Evolutionary conservation across 2,888 invertebrate species (phyloP), one percentile per base, ranked within the genome.

Genomic region (Amorpha juglandis): DNA sequence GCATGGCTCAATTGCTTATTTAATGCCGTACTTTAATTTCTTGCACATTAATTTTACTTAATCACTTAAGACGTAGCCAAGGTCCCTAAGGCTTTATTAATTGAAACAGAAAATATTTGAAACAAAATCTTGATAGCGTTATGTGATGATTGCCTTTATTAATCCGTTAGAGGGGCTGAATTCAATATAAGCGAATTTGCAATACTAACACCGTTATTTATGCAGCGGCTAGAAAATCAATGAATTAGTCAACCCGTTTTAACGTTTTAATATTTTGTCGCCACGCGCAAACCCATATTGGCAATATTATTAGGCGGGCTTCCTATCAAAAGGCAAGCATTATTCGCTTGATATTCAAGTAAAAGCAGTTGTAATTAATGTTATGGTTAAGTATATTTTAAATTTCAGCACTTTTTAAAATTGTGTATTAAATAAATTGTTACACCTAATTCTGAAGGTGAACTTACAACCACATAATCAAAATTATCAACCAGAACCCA

Each of bases 11-110:
- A n/a, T n/a, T n/a, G n/a, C n/a, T n/a, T n/a, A n/a, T n/a, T n/a
- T n/a, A n/a, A n/a, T n/a, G n/a, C n/a, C n/a, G n/a, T n/a, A 16
- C 58, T 42, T 42, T 38, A 16, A 58, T 58, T 58, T 38, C 16
- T 12, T 38, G 42, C 58, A 58, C 58, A 58, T 58, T 58, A 12
- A 58, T 58, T 58, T 42, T 12, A 38, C 58, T 42, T 58, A 42
- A 58, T 58, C 42, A 19, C 42, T 38, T 58, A 19, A 12, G 19
- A 42, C 11, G 42, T 42, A 16, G 19, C 11, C 42, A 19, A 38
- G 19, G 19, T 12, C 12, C 42, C 6, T 35, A 12, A 42, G 19
- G 38, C 58, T 42, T 58, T 42, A 21, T 19, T 58, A 58, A 42
- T 38, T 11, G 38, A 38, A 19, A 6, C 16, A 42, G 42, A 58